A percentile compares a stretch with the other conserved stretches of the same genome.
Conservation (phyloP, 1,140 invertebrate genomes). For the Rhizoglyphus robini region DNA sequence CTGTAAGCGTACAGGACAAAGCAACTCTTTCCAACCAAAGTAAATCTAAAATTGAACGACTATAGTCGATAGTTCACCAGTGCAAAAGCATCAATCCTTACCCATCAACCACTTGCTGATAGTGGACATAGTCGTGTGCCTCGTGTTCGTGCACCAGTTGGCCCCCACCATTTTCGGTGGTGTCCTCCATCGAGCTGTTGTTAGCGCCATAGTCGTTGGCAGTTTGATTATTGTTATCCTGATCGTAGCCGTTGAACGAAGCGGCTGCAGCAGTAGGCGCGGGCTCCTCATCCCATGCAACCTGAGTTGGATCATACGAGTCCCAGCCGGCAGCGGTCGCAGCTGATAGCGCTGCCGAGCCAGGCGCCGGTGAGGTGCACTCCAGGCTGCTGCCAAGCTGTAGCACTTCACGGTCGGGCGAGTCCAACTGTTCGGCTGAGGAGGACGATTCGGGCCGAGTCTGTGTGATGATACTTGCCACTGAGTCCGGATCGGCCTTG, state of each 20-base stretch:
- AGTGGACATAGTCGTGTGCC: too few species aligned
- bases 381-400: conserved; percentile 3
- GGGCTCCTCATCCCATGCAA: conserved; percentile 15
- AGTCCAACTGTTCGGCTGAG: conserved; percentile 12
- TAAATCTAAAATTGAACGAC: neutral
- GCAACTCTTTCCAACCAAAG: conserved; percentile 36
- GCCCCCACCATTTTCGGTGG: neutral
- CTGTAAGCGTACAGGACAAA: conserved; percentile 78
- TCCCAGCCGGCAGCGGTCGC: conserved; percentile 26
- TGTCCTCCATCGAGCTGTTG: neutral
- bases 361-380: conserved; percentile 7
- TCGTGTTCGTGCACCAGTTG: too few species aligned
- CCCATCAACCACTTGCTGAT: too few species aligned
- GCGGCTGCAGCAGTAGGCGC: neutral
- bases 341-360: too few species aligned
- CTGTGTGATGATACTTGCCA: conserved; percentile 14
- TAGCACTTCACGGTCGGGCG: conserved; percentile 13
- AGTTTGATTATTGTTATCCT: too few species aligned
- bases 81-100: too few species aligned
- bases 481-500: conserved; percentile 15
- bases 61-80: neutral
- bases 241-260: too few species aligned
- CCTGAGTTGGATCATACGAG: conserved; percentile 27
- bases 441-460: conserved; percentile 11
- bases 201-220: neutral